Conservation (phyloP, 2,888 invertebrate genomes). For the Molorchus minor region DNA sequence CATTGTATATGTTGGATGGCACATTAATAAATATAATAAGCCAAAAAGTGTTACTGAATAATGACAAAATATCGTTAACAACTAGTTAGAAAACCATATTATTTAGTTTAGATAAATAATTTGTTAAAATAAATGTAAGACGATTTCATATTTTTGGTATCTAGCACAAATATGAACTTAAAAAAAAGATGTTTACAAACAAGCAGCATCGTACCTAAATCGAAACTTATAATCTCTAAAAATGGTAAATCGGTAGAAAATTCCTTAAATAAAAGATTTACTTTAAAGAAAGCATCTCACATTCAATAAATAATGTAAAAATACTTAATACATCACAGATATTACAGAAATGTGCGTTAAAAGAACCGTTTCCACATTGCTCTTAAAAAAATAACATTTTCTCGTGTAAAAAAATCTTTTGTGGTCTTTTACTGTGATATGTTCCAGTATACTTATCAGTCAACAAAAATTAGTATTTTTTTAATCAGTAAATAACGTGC, state of each 20-base stretch:
- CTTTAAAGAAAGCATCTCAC: conserved; percentile 19
- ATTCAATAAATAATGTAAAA: conserved; percentile 38
- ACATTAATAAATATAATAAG: no score
- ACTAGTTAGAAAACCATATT: no score
- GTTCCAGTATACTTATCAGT: conserved; percentile 3
- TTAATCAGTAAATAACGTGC: neutral
- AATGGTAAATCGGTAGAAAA: neutral
- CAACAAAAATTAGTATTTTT: conserved; percentile 2
- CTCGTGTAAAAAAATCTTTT: neutral
- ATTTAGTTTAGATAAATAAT: no score
- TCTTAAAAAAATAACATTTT: neutral
- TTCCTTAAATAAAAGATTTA: conserved; percentile 6
- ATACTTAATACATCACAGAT: conserved; percentile 47
- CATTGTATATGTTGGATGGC: no score
- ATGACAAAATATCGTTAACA: no score
- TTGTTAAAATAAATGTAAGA: no score
- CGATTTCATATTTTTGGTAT: no score
- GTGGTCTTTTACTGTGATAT: conserved; percentile 20
- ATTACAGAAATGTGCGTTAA: conserved; percentile 47
- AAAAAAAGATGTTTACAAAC: neutral
- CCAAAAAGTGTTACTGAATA: no score
- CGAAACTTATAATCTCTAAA: neutral
- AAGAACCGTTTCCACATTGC: conserved; percentile 10
- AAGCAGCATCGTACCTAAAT: neutral
- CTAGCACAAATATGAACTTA: no score